Conservation (phyloP, 2,797 vertebrate genomes). For the Gobionotothen gibberifrons region DNA sequence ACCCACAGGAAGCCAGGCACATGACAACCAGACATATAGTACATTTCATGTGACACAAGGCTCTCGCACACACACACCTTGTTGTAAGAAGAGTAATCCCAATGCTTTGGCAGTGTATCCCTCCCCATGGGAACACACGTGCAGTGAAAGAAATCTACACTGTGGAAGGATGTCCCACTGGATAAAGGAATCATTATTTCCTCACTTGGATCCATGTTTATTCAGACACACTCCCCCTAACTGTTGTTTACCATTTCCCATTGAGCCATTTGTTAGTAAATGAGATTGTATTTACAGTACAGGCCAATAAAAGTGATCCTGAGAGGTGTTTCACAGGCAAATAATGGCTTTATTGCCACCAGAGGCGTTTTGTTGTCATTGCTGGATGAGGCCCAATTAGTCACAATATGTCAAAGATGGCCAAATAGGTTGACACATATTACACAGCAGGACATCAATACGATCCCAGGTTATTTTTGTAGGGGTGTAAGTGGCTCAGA, state of each 20-base stretch:
- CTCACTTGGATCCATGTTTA: slow-evolving; percentile 5
- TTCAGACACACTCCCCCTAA: neutral
- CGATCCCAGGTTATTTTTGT: neutral
- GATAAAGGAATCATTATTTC: neutral
- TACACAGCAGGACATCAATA: neutral
- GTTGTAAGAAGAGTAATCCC: neutral
- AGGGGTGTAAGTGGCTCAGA: neutral
- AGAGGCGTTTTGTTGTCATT: slow-evolving; percentile 70
- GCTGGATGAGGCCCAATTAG: slow-evolving; percentile 69
- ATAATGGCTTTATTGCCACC: slow-evolving; percentile 79
- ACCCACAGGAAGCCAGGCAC: slow-evolving; percentile 29
- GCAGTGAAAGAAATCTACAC: neutral
- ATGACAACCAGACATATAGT: slow-evolving; percentile 11
- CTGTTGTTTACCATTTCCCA: slow-evolving; percentile 41
- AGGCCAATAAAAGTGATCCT: slow-evolving; percentile 60
- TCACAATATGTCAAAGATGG: slow-evolving; percentile 59
- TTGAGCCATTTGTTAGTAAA: slow-evolving; percentile 66
- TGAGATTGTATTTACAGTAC: slow-evolving; percentile 67
- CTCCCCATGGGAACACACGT: neutral
- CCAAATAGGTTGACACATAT: slow-evolving; percentile 29
- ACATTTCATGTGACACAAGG: neutral
- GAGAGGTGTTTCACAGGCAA: slow-evolving; percentile 61
- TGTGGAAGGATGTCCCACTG: neutral
- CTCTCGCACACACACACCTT: neutral
- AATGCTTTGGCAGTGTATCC: neutral